Percentiles rank a stretch among this genome's conserved stretches.
Evolutionary conservation across 2,888 invertebrate genomes (phyloP).

Genomic region (Cataglyphis albicans): DNA sequence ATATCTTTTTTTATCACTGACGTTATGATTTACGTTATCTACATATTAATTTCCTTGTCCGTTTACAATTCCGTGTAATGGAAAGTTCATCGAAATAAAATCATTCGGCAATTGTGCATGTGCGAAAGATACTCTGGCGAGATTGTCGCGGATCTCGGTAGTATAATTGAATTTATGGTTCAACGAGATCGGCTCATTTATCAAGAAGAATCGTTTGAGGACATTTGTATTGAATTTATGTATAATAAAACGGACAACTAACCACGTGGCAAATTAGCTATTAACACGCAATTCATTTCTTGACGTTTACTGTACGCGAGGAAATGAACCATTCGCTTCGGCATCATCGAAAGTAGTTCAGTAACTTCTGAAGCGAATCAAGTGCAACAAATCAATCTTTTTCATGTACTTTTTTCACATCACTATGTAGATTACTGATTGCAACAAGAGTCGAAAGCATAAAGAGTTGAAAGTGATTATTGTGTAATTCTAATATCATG

Average conservation of each 20-base stretch:
- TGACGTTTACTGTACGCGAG: slow-evolving; percentile 19
- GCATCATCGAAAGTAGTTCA: slow-evolving; percentile 30
- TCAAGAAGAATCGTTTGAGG: slow-evolving; percentile 3
- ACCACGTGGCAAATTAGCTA: slow-evolving; percentile 45
- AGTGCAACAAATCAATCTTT: slow-evolving; percentile 27
- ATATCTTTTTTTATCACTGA: slow-evolving; percentile 9
- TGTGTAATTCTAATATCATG: not conserved
- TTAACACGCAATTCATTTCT: slow-evolving; percentile 40
- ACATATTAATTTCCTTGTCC: not conserved
- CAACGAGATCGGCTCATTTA: slow-evolving; percentile 3
- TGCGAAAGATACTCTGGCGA: not conserved
- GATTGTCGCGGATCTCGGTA: not conserved
- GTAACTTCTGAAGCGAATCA: slow-evolving; percentile 33
- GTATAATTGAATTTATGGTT: slow-evolving; percentile 11
- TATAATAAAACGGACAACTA: slow-evolving; percentile 31
- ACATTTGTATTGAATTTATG: slow-evolving; percentile 33
- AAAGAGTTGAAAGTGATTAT: slow-evolving; percentile 9
- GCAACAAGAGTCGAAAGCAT: not conserved
- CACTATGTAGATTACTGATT: not conserved
- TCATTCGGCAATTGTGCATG: not conserved
- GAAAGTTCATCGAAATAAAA: slow-evolving; percentile 1
- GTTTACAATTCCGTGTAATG: not conserved
- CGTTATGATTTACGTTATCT: not conserved
- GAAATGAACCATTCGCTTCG: slow-evolving; percentile 29
- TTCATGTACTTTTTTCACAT: slow-evolving; percentile 4